Percentiles rank a stretch among this genome's conserved stretches.
Evolutionary conservation across 1,140 invertebrate species (phyloP).

Genomic region (Odontomachus brunneus): DNA sequence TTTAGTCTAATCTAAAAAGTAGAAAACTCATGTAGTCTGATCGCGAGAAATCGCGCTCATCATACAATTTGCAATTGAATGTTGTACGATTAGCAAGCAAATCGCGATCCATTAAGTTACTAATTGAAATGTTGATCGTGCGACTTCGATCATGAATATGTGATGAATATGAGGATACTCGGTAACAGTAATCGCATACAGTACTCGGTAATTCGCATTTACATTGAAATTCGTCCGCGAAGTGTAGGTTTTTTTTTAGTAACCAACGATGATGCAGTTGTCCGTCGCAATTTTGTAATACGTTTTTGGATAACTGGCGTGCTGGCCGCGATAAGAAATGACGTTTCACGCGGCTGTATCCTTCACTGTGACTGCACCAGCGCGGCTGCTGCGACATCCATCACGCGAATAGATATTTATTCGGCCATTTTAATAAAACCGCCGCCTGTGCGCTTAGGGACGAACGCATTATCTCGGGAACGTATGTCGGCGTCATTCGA

Average conservation of each 20-base stretch:
- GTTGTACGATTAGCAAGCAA: neutral
- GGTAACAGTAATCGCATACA: too few species aligned
- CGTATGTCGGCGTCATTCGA: conserved; percentile 50
- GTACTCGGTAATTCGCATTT: neutral
- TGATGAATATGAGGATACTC: neutral
- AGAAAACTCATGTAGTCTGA: neutral
- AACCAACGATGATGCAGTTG: neutral
- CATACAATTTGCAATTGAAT: conserved; percentile 21
- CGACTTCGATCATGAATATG: too few species aligned
- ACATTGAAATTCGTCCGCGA: neutral
- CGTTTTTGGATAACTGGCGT: neutral
- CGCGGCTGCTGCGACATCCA: too few species aligned
- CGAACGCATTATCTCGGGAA: conserved; percentile 1
- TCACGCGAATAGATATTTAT: neutral
- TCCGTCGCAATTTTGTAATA: conserved; percentile 28
- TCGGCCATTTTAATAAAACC: conserved; percentile 10
- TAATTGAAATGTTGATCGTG: neutral
- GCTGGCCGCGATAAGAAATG: neutral
- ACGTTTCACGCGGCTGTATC: conserved; percentile 27
- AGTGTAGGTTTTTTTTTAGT: conserved; percentile 9
- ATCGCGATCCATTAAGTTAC: neutral
- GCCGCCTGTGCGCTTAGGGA: neutral
- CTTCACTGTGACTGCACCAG: neutral
- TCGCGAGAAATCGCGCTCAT: neutral
- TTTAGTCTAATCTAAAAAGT: too few species aligned